These are phyloP conservation scores for Dendropsophus ebraccatus DNA, from an alignment of 2,113 vertebrate species.

Conservation along the genomic window DNA sequence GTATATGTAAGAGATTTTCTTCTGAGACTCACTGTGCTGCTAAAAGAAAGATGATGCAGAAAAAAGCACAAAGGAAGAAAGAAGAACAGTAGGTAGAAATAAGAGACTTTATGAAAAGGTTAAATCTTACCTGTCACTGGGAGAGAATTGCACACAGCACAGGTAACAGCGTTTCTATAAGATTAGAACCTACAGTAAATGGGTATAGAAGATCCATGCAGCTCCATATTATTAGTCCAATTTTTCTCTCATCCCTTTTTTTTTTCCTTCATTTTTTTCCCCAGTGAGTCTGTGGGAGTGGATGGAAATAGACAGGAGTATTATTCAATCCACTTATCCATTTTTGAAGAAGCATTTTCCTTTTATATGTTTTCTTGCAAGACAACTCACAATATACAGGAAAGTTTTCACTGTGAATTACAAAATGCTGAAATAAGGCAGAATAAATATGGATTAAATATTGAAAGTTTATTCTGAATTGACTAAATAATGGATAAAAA, in stretches of 20 bases:
- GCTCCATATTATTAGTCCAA: background rate
- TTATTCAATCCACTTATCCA: conserved; percentile 1
- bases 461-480: background rate
- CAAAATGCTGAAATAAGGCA: background rate
- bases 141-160: conserved; percentile 2
- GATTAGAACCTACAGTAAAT: background rate
- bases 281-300: background rate
- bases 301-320: background rate
- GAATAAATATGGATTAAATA: background rate
- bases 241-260: background rate
- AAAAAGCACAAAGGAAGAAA: background rate
- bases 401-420: background rate
- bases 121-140: background rate
- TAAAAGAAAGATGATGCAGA: background rate
- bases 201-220: background rate
- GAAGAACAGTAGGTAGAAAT: conserved; percentile 1
- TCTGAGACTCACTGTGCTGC: background rate
- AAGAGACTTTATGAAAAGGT: background rate
- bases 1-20: background rate
- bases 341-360: background rate
- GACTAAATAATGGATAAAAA: background rate
- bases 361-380: background rate
- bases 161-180: background rate
- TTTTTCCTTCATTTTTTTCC: background rate
- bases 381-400: background rate